Evolutionary conservation across 2,888 invertebrate species (phyloP), one percentile per base, ranked within the genome.

Genomic region (Luffia ferchaultella): DNA sequence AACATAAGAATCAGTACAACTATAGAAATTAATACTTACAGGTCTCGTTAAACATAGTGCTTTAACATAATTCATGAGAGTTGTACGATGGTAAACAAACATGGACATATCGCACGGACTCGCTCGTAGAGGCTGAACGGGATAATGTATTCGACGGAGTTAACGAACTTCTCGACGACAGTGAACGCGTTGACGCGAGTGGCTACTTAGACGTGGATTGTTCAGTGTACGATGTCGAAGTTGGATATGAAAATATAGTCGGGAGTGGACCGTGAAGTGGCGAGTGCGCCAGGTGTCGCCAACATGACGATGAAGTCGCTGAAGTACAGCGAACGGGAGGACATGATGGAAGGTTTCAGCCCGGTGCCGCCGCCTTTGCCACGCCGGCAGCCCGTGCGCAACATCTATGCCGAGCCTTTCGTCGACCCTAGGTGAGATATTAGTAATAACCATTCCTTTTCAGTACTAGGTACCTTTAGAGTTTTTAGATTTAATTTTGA

Each of bases 361-460:
- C 84, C 87, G 49, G 86, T 88, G 55, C 85, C 88, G 58, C 88
- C 88, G 58, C 88, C 88, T 55, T 85, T 88, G 59, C 83, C 88
- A 56, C 86, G 88, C 54, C 79, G 88, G 56, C 86, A 87, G 67
- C 85, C 84, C 47, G 86, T 88, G 62, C 76, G 88, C 67, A 88
- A 88, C 71, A 88, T 88, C 72, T 88, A 88, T 63, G 88, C 88
- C 42, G 88, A 88, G 65, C 89, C 88, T 61, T 88, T 88, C 76
- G 85, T 87, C 58, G 88, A 88, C 65, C 85, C 82, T 68, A 83
- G 85, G 85, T 85, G 73, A 82, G 83, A n/a, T n/a, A n/a, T n/a
- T n/a, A n/a, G n/a, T n/a, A n/a, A n/a, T n/a, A n/a, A n/a, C n/a
- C n/a, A n/a, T n/a, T n/a, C n/a, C n/a, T n/a, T n/a, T n/a, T n/a